Base-by-base conservation (phyloP, 2,797 vertebrate species). In the Arrhamphus sclerolepis region DNA sequence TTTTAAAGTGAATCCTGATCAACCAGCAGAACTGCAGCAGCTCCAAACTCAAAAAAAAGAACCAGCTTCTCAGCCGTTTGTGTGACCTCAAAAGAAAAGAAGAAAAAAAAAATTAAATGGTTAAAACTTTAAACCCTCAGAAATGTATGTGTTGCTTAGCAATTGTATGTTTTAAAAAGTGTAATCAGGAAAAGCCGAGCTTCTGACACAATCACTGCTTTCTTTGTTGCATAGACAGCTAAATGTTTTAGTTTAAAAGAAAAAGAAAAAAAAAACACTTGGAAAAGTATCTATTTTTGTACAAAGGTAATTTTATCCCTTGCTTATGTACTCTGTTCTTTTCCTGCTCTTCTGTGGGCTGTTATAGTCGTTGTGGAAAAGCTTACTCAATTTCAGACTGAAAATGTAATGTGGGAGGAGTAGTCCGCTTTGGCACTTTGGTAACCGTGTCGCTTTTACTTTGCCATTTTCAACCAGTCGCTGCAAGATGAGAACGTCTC, bases 241-340 rank as follows among this genome's bases (percentile, higher is more conserved):
- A 89, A 90, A 85, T 84, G 67, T 83, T 79, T 39, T 70, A 85
- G 82, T 84, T 85, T 80, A 66, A 71, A 82, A 84, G 82, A 57
- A 31, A 40, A 11, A 22, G 82, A 86, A 18, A 24, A 20, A 18
- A 88, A 84, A 68, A 82, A 90, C 72, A 82, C 83, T 91, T 93
- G 88, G 92, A 89, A 92, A 93, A 93, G 92, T 88, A 94, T 99
- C 94, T 99, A 98, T 99, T 98, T 99, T 99, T 99, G 95, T 98
- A 98, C 94, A 97, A 95, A 96, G 95, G 94, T 96, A 94, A 96
- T 95, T 97, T 95, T 96, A 95, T 95, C 95, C 93, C 93, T 93
- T 86, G 85, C 86, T 86, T 94, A 91, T 91, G 84, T 92, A 89
- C 85, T 88, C 89, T 85, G 86, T 87, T 75, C 64, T 77, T 84